These are phyloP conservation scores for Megalopta genalis DNA, from an alignment of 1,140 invertebrate species.

Conservation along the genomic window DNA sequence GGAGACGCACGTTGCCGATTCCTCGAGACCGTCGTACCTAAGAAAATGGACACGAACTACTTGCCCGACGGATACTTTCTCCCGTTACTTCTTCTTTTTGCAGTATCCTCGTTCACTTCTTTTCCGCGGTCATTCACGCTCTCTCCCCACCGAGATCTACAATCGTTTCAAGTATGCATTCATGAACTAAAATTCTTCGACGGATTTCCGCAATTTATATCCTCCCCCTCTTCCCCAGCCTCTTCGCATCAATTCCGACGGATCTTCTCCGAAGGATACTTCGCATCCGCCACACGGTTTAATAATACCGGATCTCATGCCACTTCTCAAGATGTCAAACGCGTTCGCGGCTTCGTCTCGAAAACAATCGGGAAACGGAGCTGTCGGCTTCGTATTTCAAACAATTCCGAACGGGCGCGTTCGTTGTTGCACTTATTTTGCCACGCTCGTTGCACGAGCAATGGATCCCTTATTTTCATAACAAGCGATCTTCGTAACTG, in stretches of 20 bases:
- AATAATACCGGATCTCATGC: not conserved
- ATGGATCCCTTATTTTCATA: too few species aligned
- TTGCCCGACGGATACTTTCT: conserved; percentile 40
- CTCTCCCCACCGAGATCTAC: conserved; percentile 29
- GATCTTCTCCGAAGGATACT: not conserved
- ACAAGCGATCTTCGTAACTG: too few species aligned
- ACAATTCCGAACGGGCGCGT: too few species aligned
- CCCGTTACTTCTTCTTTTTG: conserved; percentile 46
- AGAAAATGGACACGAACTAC: conserved; percentile 24
- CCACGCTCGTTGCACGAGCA: too few species aligned
- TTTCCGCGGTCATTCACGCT: conserved; percentile 40
- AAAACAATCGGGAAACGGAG: too few species aligned
- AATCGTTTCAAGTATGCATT: conserved; percentile 29
- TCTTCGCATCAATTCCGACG: not conserved
- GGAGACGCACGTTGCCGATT: not conserved
- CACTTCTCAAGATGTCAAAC: not conserved
- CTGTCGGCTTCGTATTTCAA: too few species aligned
- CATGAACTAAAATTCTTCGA: conserved; percentile 31
- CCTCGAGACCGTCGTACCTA: not conserved
- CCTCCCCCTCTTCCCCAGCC: not conserved
- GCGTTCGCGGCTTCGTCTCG: not conserved
- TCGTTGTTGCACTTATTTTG: too few species aligned
- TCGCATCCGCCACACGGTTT: not conserved
- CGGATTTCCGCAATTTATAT: conserved; percentile 32
- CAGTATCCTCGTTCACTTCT: conserved; percentile 27